A percentile compares a stretch with the other conserved stretches of the same genome.
phyloP scores from a whole-genome alignment of 2,888 invertebrate species.

The Agapostemon virescens region DNA sequence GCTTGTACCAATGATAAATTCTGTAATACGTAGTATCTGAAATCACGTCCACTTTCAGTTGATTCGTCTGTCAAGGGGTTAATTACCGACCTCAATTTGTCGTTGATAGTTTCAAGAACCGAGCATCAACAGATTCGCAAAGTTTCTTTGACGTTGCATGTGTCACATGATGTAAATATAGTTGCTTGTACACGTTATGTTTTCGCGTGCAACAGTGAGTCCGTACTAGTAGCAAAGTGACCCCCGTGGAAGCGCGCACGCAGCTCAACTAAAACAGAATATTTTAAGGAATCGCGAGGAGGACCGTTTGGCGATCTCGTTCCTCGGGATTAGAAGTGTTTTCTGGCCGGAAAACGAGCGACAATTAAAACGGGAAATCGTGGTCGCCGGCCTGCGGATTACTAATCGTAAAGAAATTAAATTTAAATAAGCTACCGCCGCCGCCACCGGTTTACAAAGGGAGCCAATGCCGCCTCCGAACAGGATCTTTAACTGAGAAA shows the following conservation, averaged over 20 bases:
- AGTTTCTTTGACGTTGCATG: slow-evolving; percentile 40
- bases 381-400: slow-evolving; percentile 9
- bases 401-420: slow-evolving; percentile 50
- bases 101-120: slow-evolving; percentile 21
- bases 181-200: slow-evolving; percentile 16
- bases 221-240: not conserved
- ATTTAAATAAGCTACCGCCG: slow-evolving; percentile 46
- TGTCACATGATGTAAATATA: slow-evolving; percentile 15
- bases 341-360: slow-evolving; percentile 3
- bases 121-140: slow-evolving; percentile 24
- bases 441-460: slow-evolving; percentile 30
- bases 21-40: not conserved
- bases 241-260: slow-evolving; percentile 1
- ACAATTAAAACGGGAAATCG: slow-evolving; percentile 35
- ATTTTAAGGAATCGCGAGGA: slow-evolving; percentile 32
- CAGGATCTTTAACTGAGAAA: slow-evolving; percentile 31
- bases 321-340: slow-evolving; percentile 35
- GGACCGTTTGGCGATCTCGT: slow-evolving; percentile 9
- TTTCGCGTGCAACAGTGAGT: not conserved
- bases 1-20: not conserved
- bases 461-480: slow-evolving; percentile 1
- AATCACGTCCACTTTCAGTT: not conserved
- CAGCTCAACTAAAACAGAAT: slow-evolving; percentile 21
- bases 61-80: not conserved
- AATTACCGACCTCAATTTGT: slow-evolving; percentile 26